A percentile compares a stretch with the other conserved stretches of the same genome.
Conservation (phyloP, 2,113 vertebrate genomes). For the Archocentrus centrarchus region DNA sequence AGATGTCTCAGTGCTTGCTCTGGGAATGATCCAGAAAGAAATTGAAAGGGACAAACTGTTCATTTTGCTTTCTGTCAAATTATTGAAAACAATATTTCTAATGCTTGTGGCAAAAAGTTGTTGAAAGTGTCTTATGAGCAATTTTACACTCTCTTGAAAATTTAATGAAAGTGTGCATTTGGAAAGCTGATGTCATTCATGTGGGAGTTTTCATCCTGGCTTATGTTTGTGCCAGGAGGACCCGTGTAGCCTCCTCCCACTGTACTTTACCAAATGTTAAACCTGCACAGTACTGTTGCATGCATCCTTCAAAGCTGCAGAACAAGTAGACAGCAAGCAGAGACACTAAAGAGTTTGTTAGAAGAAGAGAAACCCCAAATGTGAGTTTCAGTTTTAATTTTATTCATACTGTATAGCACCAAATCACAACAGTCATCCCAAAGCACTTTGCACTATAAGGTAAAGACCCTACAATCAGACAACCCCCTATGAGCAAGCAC, state of each 20-base stretch:
- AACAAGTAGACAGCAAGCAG: neutral
- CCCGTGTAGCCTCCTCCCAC: slow-evolving; percentile 24
- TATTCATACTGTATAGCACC: too few species aligned
- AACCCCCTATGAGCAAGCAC: too few species aligned
- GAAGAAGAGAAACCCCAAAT: neutral
- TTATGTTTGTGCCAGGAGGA: slow-evolving; percentile 14
- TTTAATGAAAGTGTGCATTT: slow-evolving; percentile 33
- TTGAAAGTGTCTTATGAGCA: neutral
- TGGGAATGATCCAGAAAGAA: neutral
- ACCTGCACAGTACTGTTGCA: neutral
- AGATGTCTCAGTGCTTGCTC: neutral
- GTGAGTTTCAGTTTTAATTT: neutral
- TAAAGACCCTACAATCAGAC: too few species aligned
- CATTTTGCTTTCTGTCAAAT: neutral
- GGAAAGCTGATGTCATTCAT: slow-evolving; percentile 24
- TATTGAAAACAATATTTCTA: neutral
- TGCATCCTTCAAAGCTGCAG: slow-evolving; percentile 14
- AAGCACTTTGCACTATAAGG: too few species aligned
- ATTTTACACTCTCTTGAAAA: slow-evolving; percentile 11
- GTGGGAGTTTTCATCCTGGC: slow-evolving; percentile 39
- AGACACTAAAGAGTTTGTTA: neutral
- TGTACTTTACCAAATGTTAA: slow-evolving; percentile 23
- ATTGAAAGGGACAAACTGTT: neutral
- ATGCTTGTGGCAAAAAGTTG: neutral
- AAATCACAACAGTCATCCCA: too few species aligned